Evolutionary conservation across 2,113 vertebrate genomes (phyloP).

Genomic region (Sphyrna mokarran): DNA sequence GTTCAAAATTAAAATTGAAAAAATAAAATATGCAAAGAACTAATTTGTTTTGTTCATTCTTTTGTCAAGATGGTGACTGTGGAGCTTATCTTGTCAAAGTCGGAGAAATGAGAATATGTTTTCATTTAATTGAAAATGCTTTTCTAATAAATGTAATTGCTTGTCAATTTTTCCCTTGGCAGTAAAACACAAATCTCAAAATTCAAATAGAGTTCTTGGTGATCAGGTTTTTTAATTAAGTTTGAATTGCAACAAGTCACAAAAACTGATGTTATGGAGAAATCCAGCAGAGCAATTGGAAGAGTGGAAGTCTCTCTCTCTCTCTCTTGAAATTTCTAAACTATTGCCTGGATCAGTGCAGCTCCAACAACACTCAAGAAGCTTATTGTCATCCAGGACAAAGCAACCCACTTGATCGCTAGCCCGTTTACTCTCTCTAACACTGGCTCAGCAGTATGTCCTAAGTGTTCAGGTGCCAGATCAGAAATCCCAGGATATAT

Average conservation of each 20-base stretch:
- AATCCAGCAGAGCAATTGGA: not conserved
- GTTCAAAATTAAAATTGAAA: conserved; percentile 83
- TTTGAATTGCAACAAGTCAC: not conserved
- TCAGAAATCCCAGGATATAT: too few species aligned
- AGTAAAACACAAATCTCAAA: not conserved
- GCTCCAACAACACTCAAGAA: not conserved
- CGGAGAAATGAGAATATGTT: conserved; percentile 15
- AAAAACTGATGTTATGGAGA: not conserved
- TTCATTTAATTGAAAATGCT: conserved; percentile 29
- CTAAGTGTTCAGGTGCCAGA: not conserved
- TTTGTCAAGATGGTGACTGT: conserved; percentile 42
- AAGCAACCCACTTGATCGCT: not conserved
- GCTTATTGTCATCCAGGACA: not conserved
- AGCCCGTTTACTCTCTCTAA: not conserved
- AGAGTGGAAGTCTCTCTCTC: not conserved
- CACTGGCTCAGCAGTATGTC: not conserved
- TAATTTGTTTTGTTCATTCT: conserved; percentile 65
- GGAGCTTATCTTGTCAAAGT: conserved; percentile 39
- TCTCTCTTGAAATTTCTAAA: not conserved
- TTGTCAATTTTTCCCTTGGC: not conserved
- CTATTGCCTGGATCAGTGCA: not conserved
- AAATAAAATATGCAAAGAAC: conserved; percentile 99
- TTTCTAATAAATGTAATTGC: not conserved
- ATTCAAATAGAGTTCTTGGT: conserved; percentile 22
- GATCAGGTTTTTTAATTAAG: not conserved